A percentile compares a stretch with the other conserved stretches of the same genome.
Evolutionary conservation across 2,113 vertebrate species (phyloP).

Genomic region (Aspiorhynchus laticeps): DNA sequence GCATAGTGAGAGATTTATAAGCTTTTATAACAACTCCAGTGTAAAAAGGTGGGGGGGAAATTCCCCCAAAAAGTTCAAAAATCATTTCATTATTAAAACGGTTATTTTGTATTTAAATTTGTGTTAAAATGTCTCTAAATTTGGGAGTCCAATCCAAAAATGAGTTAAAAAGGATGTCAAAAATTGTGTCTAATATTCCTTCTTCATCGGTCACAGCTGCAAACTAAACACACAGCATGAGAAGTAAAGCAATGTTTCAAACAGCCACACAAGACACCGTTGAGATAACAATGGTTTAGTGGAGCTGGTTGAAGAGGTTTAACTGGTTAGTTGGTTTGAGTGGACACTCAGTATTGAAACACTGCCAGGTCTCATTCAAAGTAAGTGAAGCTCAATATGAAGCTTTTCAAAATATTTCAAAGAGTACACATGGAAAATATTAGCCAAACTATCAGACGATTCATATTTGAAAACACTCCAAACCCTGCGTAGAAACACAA

Average conservation of each 20-base stretch:
- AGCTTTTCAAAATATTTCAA: background rate
- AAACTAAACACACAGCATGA: background rate
- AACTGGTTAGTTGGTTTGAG: background rate
- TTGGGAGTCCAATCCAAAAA: background rate
- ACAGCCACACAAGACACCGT: too few species aligned
- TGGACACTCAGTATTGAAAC: background rate
- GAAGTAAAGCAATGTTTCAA: background rate
- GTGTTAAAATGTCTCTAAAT: background rate
- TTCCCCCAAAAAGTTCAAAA: too few species aligned
- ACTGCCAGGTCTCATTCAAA: background rate
- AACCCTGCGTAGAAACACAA: background rate
- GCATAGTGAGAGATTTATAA: too few species aligned
- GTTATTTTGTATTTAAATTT: background rate
- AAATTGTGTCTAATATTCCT: background rate
- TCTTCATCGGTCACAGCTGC: background rate
- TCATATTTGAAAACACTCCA: background rate
- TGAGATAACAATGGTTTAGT: background rate
- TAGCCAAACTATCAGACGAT: background rate
- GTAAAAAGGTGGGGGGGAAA: too few species aligned
- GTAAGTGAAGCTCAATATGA: background rate
- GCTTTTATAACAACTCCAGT: too few species aligned
- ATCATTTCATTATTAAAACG: background rate
- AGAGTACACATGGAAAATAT: background rate
- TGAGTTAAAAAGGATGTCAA: background rate
- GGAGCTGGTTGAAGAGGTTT: background rate